Base-by-base conservation (phyloP, 2,888 invertebrate species). In the Physocephala rufipes region DNA sequence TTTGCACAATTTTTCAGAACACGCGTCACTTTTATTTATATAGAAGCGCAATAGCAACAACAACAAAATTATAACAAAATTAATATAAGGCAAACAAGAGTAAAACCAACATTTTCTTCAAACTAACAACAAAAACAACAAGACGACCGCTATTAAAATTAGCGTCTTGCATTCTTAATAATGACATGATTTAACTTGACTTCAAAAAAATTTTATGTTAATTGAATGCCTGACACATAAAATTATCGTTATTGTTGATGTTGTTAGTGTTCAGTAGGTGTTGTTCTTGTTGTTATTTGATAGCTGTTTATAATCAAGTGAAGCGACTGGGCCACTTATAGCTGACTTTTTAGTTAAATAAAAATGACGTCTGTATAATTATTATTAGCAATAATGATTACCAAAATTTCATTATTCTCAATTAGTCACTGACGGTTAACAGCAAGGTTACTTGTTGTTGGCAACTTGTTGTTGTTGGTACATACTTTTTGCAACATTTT, bases 1-100 rank as follows among this genome's bases (percentile, higher is more conserved):
- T 49, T 16, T 36, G n/a, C 49, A 62, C 53, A 45, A 19, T 51
- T 62, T 71, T 65, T 71, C 61, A 71, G 71, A 51, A 61, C 70
- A 70, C 58, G 70, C 64, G 36, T 63, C 70, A 58, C 47, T 55
- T 45, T 55, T 45, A 49, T 69, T 53, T 49, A 68, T 19, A 5
- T 19, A 24, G 16, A 13, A 21, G 16, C 9, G 15, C 15, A 49
- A 49, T 13, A 49, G 12, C 19, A 19, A 49, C 49, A 49, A 49
- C 3, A 49, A 49, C 12, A n/a, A n/a, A 19, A 49, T 19, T 4
- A 49, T 3, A 19, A 19, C 16, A 12, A 28, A 15, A 58, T 15
- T 16, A 58, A 28, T 36, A 36, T n/a, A n/a, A 4, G 36, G 36
- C 36, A 7, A 36, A 36, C 4, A 36, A 36, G 36, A 36, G 36